Conservation (phyloP, 2,888 invertebrate species). For the Hipparchia sbordonii region DNA sequence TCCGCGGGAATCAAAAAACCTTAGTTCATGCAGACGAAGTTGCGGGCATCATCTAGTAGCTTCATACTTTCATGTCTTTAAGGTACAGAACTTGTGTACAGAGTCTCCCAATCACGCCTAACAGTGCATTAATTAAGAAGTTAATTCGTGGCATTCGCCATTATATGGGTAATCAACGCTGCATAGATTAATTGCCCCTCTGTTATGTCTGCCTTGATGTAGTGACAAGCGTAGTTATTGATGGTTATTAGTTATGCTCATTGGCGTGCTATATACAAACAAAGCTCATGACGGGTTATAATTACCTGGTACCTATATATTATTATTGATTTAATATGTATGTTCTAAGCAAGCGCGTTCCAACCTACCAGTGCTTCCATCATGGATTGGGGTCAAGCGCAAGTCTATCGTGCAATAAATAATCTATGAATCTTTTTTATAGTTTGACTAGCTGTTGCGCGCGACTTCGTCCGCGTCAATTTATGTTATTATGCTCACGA, state of each 20-base stretch:
- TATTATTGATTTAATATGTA: not conserved
- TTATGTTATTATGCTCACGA: too few relatives aligned
- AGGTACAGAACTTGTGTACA: not conserved
- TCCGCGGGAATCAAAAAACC: too few relatives aligned
- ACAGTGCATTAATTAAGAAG: conserved; percentile 34
- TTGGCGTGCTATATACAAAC: not conserved
- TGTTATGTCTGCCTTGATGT: conserved; percentile 17
- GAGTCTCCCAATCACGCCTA: not conserved
- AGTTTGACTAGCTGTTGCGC: too few relatives aligned
- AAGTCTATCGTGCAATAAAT: too few relatives aligned
- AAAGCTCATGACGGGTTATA: conserved; percentile 2
- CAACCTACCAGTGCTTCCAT: too few relatives aligned
- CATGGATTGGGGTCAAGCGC: too few relatives aligned
- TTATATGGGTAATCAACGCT: conserved; percentile 33
- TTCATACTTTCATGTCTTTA: too few relatives aligned
- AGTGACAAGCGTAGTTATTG: conserved; percentile 27
- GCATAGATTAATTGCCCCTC: conserved; percentile 32
- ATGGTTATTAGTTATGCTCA: conserved; percentile 25
- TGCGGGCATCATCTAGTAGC: too few relatives aligned
- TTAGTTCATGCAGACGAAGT: too few relatives aligned
- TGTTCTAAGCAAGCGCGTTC: too few relatives aligned
- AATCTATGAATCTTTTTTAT: too few relatives aligned
- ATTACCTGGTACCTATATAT: not conserved
- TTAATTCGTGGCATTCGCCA: conserved; percentile 22
- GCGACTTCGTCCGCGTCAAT: too few relatives aligned